Conservation (phyloP, 2,113 vertebrate species). For the Eulacestoma nigropectus region DNA sequence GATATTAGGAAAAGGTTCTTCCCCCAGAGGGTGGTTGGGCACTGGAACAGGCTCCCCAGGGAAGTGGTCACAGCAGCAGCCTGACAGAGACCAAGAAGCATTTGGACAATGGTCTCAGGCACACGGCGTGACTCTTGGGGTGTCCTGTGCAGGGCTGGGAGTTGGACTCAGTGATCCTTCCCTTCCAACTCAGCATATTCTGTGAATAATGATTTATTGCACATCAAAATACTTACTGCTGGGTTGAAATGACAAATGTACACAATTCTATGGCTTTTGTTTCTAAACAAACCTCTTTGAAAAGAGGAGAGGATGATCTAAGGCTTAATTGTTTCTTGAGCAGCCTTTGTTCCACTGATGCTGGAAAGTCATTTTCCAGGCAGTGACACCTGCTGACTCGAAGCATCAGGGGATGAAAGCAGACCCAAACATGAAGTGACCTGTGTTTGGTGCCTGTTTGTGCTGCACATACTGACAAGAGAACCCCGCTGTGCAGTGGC, state of each 20-base stretch:
- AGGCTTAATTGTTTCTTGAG: background rate
- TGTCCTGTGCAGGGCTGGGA: background rate
- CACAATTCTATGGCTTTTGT: background rate
- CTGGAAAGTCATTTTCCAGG: background rate
- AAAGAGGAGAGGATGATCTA: background rate
- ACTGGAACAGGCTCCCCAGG: background rate
- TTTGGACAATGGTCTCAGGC: background rate
- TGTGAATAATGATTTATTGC: background rate
- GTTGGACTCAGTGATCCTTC: background rate
- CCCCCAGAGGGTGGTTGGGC: rapidly evolving
- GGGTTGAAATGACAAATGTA: background rate
- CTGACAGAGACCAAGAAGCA: background rate
- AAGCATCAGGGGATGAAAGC: background rate
- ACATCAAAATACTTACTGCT: background rate
- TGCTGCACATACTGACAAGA: background rate
- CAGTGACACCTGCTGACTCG: rapidly evolving
- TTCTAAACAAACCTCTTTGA: background rate
- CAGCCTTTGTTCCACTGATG: background rate
- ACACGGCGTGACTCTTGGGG: background rate
- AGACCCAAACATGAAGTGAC: background rate
- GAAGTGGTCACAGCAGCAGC: background rate
- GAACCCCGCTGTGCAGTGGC: rapidly evolving
- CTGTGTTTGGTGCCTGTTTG: background rate
- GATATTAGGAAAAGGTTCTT: background rate
- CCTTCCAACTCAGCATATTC: background rate